Percentiles rank a stretch among this genome's conserved stretches.
Evolutionary conservation across 2,888 invertebrate species (phyloP).

Genomic region (Cetonia aurata): DNA sequence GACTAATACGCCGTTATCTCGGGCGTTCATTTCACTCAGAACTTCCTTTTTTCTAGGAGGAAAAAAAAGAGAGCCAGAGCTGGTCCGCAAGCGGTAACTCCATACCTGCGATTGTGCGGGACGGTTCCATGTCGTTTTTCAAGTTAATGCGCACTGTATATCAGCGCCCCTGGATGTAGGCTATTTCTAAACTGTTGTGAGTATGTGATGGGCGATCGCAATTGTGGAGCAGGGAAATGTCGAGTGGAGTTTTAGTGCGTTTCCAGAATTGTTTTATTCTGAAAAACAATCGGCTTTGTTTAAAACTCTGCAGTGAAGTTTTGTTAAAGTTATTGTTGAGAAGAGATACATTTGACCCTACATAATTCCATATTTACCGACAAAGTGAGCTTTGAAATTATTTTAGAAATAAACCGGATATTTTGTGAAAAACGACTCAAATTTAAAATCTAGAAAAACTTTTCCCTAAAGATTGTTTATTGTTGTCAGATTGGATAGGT

Average conservation of each 20-base stretch:
- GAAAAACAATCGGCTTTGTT: background rate
- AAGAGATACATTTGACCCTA: too few species aligned
- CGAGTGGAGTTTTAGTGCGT: background rate
- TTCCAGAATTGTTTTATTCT: background rate
- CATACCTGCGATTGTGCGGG: constrained; percentile 26
- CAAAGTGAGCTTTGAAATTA: too few species aligned
- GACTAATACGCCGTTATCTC: constrained; percentile 42
- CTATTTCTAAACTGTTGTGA: constrained; percentile 24
- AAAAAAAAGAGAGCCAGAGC: constrained; percentile 5
- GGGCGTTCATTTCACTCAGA: constrained; percentile 40
- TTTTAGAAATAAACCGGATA: too few species aligned
- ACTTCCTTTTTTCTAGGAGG: constrained; percentile 10
- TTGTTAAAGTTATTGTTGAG: too few species aligned
- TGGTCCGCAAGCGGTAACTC: background rate
- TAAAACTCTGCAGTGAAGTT: background rate
- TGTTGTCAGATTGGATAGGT: too few species aligned
- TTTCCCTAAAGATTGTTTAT: too few species aligned
- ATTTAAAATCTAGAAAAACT: too few species aligned
- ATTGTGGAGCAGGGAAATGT: constrained; percentile 2
- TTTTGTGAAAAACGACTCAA: too few species aligned
- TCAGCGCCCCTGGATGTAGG: constrained; percentile 20
- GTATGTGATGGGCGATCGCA: background rate
- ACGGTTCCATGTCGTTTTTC: constrained; percentile 29
- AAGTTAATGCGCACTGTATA: constrained; percentile 33
- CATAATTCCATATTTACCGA: too few species aligned